Conservation (phyloP, 2,113 vertebrate genomes). For the Erythrocercus mccallii region DNA sequence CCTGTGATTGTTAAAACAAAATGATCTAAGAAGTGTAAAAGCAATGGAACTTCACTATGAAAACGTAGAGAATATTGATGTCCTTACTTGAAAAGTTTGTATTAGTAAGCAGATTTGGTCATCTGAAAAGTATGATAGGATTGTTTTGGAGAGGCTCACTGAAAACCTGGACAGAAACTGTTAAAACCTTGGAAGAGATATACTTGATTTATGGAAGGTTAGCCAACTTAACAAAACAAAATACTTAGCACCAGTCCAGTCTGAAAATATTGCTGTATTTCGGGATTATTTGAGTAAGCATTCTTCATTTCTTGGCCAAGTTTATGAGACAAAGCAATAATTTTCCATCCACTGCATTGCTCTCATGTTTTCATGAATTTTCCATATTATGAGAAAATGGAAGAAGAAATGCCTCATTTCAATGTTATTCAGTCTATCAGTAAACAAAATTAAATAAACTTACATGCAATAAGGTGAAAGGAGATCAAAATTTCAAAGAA, state of each 20-base stretch:
- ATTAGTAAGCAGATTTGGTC: neutral
- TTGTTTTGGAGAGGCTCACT: neutral
- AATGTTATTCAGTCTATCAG: neutral
- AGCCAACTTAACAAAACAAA: conserved; percentile 13
- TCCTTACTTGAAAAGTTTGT: neutral
- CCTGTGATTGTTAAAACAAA: neutral
- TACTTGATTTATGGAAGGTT: neutral
- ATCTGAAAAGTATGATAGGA: neutral
- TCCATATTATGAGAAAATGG: neutral
- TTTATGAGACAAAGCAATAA: neutral
- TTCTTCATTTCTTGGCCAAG: neutral
- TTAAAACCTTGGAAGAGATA: neutral
- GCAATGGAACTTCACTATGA: neutral
- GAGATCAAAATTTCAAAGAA: neutral
- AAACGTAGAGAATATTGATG: neutral
- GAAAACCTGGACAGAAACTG: neutral
- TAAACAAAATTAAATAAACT: neutral
- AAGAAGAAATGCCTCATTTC: neutral
- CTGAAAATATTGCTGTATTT: neutral
- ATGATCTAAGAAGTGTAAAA: neutral
- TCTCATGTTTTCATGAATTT: conserved; percentile 5
- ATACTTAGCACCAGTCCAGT: neutral
- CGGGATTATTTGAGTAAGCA: neutral
- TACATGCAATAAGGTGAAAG: neutral
- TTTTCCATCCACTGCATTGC: neutral